These are phyloP conservation scores for Halesus radiatus DNA, from an alignment of 1,140 invertebrate genomes.

Conservation along the genomic window DNA sequence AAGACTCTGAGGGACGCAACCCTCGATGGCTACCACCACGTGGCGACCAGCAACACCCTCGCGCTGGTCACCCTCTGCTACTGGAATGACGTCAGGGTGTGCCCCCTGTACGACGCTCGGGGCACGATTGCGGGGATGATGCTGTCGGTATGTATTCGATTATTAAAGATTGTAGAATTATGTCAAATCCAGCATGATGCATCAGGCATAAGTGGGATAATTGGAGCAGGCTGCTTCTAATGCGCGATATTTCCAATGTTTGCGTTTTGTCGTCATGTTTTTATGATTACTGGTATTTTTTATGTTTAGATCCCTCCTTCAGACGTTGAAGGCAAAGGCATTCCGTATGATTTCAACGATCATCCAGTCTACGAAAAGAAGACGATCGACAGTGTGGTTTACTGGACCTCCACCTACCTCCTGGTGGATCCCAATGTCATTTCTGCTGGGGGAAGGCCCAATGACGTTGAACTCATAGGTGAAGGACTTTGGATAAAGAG, in stretches of 20 bases:
- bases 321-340: slow-evolving; percentile 48
- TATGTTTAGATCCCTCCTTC: slow-evolving; percentile 42
- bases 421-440: slow-evolving; percentile 42
- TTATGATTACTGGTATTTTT: background rate
- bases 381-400: slow-evolving; percentile 36
- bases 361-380: slow-evolving; percentile 50
- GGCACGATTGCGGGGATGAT: slow-evolving; percentile 58
- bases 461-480: slow-evolving; percentile 32
- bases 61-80: slow-evolving; percentile 29
- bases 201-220: too few species aligned
- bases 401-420: slow-evolving; percentile 53
- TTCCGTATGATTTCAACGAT: slow-evolving; percentile 50
- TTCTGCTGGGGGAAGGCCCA: slow-evolving; percentile 31
- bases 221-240: too few species aligned
- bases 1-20: slow-evolving; percentile 34
- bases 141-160: slow-evolving; percentile 34
- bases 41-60: background rate
- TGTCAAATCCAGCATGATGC: too few species aligned
- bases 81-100: slow-evolving; percentile 49
- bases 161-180: too few species aligned
- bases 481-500: slow-evolving; percentile 52
- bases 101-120: slow-evolving; percentile 58
- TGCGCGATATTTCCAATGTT: too few species aligned
- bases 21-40: slow-evolving; percentile 29
- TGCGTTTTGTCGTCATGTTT: too few species aligned